A percentile compares a stretch with the other conserved stretches of the same genome.
phyloP scores from a whole-genome alignment of 1,140 invertebrate genomes.

The Drosophila serrata region DNA sequence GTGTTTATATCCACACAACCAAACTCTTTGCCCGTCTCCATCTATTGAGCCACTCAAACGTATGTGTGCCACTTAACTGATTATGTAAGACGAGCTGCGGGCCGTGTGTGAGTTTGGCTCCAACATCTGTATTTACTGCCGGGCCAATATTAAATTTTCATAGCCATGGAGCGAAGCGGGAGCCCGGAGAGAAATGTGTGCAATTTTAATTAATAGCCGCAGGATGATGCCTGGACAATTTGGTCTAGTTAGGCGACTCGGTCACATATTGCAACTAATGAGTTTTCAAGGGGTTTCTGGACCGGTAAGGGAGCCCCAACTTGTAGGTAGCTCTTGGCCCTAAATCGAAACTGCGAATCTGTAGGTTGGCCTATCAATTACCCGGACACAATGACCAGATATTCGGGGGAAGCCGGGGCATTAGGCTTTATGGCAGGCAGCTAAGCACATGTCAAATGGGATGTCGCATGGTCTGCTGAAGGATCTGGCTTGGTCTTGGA shows the following conservation, averaged over 20 bases:
- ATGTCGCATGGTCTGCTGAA: conserved; percentile 33
- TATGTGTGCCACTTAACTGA: conserved; percentile 76
- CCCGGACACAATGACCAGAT: conserved; percentile 39
- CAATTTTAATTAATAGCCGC: conserved; percentile 76
- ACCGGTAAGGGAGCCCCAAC: not conserved
- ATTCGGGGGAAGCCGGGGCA: conserved; percentile 15
- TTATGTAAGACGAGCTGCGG: conserved; percentile 63
- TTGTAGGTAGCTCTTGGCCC: not conserved
- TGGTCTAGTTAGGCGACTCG: conserved; percentile 28
- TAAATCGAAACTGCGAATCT: conserved; percentile 60
- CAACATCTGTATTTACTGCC: conserved; percentile 60
- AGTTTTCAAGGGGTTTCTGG: conserved; percentile 34
- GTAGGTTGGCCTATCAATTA: conserved; percentile 67
- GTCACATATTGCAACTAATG: conserved; percentile 60
- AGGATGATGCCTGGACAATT: conserved; percentile 22
- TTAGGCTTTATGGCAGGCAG: conserved; percentile 61
- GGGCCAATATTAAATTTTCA: conserved; percentile 64
- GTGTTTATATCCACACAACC: not conserved
- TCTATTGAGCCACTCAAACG: conserved; percentile 19
- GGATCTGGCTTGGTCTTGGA: conserved; percentile 6
- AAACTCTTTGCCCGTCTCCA: not conserved
- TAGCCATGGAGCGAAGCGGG: conserved; percentile 15
- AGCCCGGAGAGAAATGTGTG: conserved; percentile 44
- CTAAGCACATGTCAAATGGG: conserved; percentile 68
- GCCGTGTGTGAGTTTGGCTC: conserved; percentile 18